Evolutionary conservation across 1,140 invertebrate genomes (phyloP).

Genomic region (Lordiphosa mommai): DNA sequence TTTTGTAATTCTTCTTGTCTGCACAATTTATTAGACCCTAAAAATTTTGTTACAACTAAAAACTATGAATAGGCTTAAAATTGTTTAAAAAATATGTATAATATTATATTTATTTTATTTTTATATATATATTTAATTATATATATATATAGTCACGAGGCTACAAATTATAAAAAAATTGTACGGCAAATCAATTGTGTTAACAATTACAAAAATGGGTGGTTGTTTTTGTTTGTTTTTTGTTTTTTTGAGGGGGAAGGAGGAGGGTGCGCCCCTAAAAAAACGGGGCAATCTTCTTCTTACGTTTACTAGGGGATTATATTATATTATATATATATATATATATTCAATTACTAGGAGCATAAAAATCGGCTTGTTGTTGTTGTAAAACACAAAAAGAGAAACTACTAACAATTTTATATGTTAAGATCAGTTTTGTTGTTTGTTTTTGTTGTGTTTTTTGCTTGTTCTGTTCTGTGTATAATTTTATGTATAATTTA

Average conservation of each 20-base stretch:
- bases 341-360: conserved; percentile 70
- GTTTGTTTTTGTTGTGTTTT: conserved; percentile 16
- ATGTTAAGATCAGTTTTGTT: conserved; percentile 35
- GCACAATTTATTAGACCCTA: conserved; percentile 66
- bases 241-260: not conserved
- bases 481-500: conserved; percentile 47
- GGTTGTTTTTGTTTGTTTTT: conserved; percentile 36
- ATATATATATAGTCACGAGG: conserved; percentile 39
- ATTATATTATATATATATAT: conserved; percentile 39
- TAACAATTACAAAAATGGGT: conserved; percentile 21
- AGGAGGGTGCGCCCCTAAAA: conserved; percentile 32
- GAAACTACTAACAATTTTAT: conserved; percentile 54
- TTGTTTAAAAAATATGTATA: conserved; percentile 62
- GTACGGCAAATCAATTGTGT: conserved; percentile 23
- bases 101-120: conserved; percentile 12
- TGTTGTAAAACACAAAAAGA: conserved; percentile 11
- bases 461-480: conserved; percentile 18
- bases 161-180: conserved; percentile 34
- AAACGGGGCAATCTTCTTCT: conserved; percentile 49
- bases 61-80: conserved; percentile 61
- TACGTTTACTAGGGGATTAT: conserved; percentile 32
- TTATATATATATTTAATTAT: conserved; percentile 19
- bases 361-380: conserved; percentile 35
- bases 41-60: conserved; percentile 73
- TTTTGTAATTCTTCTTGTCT: conserved; percentile 12